A percentile compares a stretch with the other conserved stretches of the same genome.
These are phyloP conservation scores for Chunga burmeisteri DNA, from an alignment of 2,113 vertebrate species.

Conservation along the genomic window DNA sequence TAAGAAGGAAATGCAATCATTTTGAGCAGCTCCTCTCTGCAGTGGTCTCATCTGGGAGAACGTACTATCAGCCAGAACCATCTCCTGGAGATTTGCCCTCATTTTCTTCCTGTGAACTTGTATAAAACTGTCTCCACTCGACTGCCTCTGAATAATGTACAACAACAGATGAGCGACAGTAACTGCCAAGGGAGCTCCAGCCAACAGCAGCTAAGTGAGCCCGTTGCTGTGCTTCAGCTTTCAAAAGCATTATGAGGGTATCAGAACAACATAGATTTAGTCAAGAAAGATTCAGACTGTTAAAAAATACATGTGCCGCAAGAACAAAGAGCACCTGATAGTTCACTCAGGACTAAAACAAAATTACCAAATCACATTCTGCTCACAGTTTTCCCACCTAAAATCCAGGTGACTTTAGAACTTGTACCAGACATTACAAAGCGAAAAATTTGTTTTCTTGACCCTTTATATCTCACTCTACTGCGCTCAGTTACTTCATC, in stretches of 20 bases:
- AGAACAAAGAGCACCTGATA: background rate
- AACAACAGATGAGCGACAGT: constrained; percentile 12
- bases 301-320: background rate
- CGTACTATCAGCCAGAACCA: background rate
- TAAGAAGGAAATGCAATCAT: background rate
- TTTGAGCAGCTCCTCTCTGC: background rate
- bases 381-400: background rate
- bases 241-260: background rate
- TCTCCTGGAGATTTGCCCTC: constrained; percentile 42
- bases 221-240: background rate
- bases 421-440: background rate
- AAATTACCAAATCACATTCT: background rate
- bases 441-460: background rate
- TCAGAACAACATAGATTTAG: background rate
- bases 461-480: background rate
- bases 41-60: background rate
- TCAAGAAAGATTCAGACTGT: background rate
- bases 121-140: constrained; percentile 28
- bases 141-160: constrained; percentile 33
- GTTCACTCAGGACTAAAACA: background rate
- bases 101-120: constrained; percentile 50
- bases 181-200: constrained; percentile 37
- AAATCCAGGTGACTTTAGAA: background rate
- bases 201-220: background rate
- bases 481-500: background rate